Base-by-base conservation (phyloP, 2,113 vertebrate genomes). In the Lophotis ruficrista region DNA sequence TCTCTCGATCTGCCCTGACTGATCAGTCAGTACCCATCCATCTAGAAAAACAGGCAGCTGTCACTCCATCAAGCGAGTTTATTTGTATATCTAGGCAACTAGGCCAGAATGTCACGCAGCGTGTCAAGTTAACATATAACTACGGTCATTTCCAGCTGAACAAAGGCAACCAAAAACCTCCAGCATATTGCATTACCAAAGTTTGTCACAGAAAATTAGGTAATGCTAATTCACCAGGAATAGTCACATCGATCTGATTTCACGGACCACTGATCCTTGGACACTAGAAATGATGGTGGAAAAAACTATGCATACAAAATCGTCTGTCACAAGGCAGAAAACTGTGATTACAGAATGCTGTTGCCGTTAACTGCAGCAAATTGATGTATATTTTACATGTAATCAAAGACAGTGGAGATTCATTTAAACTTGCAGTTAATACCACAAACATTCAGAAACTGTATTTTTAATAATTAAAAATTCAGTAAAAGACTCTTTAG, bases 141-240 rank as follows among this genome's bases (percentile, higher is more conserved):
- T 2, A 90, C 60, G 87, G 93, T 85, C 73, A 76, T 45, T 93
- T 86, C 76, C 43, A 95, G 80, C n/a, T 48, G 25, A 93, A 93
- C 37, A 79, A 91, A 90, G 68, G 75, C 43, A 92, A 78, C 65
- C 27, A 93, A 66, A 85, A 73, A 22, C 64, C 66, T 81, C 47
- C 70, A 87, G 79, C 60, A 71, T 20, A 83, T 4, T 87, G 79
- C 56, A 31, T 64, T 92, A 48, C 71, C 14, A 7, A 89, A 56
- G 43, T 28, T 58, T 43, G 38, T 77, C 89, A 92, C 72, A 89
- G 76, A 88, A 93, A 88, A 83, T 81, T 35, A 78, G 76, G 69
- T 45, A 96, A 78, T 19, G 62, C 68, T 83, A 58, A 69, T 68
- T 66, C 17, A 65, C 57, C 24, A 84, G 43, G 51, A 93, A 89